A percentile compares a stretch with the other conserved stretches of the same genome.
phyloP scores from a whole-genome alignment of 2,113 vertebrate species.

The human region GRCh38 chr5:74840001-74840500 shows the following conservation, averaged over 20 bases:
- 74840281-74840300: neutral
- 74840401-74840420: neutral
- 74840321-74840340: neutral
- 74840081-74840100: slow-evolving; percentile 89
- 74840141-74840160: slow-evolving; percentile 88
- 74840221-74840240: neutral
- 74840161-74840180: slow-evolving; percentile 88
- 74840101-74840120: slow-evolving; percentile 89
- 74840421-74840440: slow-evolving; percentile 30
- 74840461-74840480: neutral
- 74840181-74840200: slow-evolving; percentile 57
- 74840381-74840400: slow-evolving; percentile 7
- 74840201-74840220: neutral
- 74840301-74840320: neutral
- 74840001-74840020: slow-evolving; percentile 38
- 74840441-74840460: neutral
- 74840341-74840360: slow-evolving; percentile 23
- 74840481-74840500: neutral
- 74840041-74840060: slow-evolving; percentile 51
- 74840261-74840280: neutral
- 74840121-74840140: slow-evolving; percentile 89
- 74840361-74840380: neutral
- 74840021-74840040: neutral
- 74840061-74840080: slow-evolving; percentile 85
- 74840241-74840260: slow-evolving; percentile 28